These are phyloP conservation scores for Microchirus variegatus DNA, from an alignment of 2,797 vertebrate genomes.

Conservation along the genomic window DNA sequence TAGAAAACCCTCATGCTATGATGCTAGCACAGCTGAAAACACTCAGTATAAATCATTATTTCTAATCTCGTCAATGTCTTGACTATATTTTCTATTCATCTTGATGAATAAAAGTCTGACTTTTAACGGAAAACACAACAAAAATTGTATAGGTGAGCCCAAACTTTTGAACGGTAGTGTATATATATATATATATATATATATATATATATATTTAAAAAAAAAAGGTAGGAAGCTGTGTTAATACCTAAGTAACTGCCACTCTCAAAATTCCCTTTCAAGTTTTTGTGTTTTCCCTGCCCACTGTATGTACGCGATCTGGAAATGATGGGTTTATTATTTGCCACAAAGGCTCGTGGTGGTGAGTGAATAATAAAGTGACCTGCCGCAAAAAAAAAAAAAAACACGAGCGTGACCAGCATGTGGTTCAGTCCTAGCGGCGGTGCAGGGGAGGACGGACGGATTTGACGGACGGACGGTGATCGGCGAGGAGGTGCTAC, in stretches of 20 bases:
- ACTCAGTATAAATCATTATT: too few species aligned
- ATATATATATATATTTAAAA: too few species aligned
- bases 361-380: constrained; percentile 26
- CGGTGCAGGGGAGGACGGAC: constrained; percentile 7
- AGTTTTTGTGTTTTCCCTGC: constrained; percentile 9
- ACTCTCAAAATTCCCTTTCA: constrained; percentile 32
- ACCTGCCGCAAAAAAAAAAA: constrained; percentile 23
- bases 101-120: too few species aligned
- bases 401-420: constrained; percentile 39
- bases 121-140: too few species aligned
- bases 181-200: too few species aligned
- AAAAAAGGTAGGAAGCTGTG: constrained; percentile 24
- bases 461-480: not conserved
- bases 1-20: too few species aligned
- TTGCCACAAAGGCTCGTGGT: constrained; percentile 33
- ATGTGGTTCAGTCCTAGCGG: constrained; percentile 32
- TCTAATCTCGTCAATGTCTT: too few species aligned
- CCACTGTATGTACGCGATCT: constrained; percentile 13
- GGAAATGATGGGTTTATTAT: not conserved
- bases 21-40: too few species aligned
- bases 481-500: constrained; percentile 69
- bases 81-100: too few species aligned
- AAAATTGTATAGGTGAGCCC: too few species aligned
- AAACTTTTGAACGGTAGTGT: too few species aligned
- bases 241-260: constrained; percentile 21